Base-by-base conservation (phyloP, 1,140 invertebrate species). In the Tetranychus urticae region DNA sequence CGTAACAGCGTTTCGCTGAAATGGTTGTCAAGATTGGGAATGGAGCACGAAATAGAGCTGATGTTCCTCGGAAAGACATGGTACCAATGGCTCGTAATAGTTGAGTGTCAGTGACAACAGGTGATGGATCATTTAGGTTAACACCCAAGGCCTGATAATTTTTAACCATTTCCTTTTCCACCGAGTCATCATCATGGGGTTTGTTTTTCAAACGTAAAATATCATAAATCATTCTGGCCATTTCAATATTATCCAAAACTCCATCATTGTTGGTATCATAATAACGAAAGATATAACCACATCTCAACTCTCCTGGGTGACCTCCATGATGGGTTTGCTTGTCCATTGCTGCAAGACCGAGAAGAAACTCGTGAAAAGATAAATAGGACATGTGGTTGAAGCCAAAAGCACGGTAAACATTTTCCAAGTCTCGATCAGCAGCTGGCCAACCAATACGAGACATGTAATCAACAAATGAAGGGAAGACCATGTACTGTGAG, bases 251-350 rank as follows among this genome's bases (percentile, higher is more conserved):
- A 10, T 52, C 45, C 3, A 64, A 42, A 13, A 62, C 33, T 3
- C 37, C 36, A 37, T 64, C 61, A 4, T 37, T 36, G 56, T 64
- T 63, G 5, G 23, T n/a, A 57, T 64, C 63, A 58, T 65, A 65
- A 57, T 64, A 65, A 7, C 62, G 45, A 34, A 64, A 65, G 33
- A 65, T 65, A 36, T 65, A 64, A 5, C 42, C 56, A 39, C 39
- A 58, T 36, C 64, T 31, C 2, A 52, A 4, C 47, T 63, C 56
- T 13, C 59, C 59, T 37, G 50, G 14, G n/a, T 71, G 69, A 14
- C 77, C 77, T 54, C 78, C 78, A 71, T 79, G 77, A 42, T 72
- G 73, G n/a, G 77, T 78, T 31, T 61, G 66, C 0, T 74, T 76
- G 61, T 79, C 78, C 63, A 78, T 70, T 5, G 74, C 75, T 23